Conservation (phyloP, 1,140 invertebrate genomes). For the Homalodisca vitripennis region DNA sequence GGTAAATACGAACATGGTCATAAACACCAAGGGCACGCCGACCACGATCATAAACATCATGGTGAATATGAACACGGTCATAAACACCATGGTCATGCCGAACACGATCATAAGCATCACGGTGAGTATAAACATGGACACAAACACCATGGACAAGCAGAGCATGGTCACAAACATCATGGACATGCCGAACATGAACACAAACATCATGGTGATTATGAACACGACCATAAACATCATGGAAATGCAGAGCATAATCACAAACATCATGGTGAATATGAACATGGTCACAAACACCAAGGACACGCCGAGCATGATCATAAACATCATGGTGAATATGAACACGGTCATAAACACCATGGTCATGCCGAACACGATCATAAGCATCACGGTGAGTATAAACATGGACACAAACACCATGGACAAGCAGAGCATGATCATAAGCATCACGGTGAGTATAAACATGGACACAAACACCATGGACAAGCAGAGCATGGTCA, state of each 20-base stretch:
- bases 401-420: too few species aligned
- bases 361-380: too few species aligned
- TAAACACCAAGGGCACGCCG: slow-evolving; percentile 25
- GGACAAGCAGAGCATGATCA: too few species aligned
- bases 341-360: slow-evolving; percentile 6
- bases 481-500: not conserved
- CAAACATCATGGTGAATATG: not conserved
- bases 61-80: slow-evolving; percentile 14
- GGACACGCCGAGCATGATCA: slow-evolving; percentile 16
- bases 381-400: too few species aligned
- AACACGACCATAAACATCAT: slow-evolving; percentile 20
- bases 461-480: too few species aligned
- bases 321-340: not conserved
- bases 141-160: slow-evolving; percentile 7
- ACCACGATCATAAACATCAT: slow-evolving; percentile 25
- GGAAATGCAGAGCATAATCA: slow-evolving; percentile 19
- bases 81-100: slow-evolving; percentile 23
- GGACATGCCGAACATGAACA: slow-evolving; percentile 25
- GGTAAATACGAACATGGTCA: slow-evolving; percentile 3
- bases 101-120: slow-evolving; percentile 13
- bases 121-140: slow-evolving; percentile 1
- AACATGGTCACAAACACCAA: slow-evolving; percentile 18
- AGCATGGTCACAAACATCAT: slow-evolving; percentile 22
- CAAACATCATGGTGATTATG: slow-evolving; percentile 22
- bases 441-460: too few species aligned